Evolutionary conservation across 2,888 invertebrate species (phyloP).

Genomic region (Hirtodrosophila histrioides): DNA sequence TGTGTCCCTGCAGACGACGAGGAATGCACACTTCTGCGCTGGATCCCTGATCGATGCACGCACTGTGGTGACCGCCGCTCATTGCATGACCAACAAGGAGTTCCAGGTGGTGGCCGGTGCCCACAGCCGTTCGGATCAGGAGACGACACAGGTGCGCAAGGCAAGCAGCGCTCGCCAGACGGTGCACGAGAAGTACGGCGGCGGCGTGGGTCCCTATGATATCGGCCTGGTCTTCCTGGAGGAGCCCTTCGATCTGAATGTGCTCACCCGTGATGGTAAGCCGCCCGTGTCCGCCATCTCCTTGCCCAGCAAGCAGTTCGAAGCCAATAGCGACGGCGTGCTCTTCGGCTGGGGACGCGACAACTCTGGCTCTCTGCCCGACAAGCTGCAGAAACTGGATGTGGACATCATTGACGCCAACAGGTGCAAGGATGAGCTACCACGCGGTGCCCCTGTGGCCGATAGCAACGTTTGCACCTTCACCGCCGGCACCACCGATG

Average conservation of each 20-base stretch:
- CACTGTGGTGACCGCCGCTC: conserved; percentile 83
- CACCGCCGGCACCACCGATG: conserved; percentile 76
- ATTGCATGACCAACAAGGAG: conserved; percentile 65
- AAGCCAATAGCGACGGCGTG: conserved; percentile 46
- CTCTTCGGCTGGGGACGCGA: conserved; percentile 81
- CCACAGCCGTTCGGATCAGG: conserved; percentile 70
- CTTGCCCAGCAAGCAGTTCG: conserved; percentile 58
- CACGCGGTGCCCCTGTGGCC: conserved; percentile 50
- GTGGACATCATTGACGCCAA: conserved; percentile 61
- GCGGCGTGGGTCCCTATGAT: conserved; percentile 85
- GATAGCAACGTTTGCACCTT: conserved; percentile 73
- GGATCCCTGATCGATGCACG: conserved; percentile 81
- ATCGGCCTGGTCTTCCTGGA: conserved; percentile 85
- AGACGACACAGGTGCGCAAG: conserved; percentile 63
- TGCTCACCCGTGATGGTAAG: conserved; percentile 58
- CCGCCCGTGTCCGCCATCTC: conserved; percentile 60
- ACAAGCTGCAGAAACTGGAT: conserved; percentile 71
- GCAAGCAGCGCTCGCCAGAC: conserved; percentile 57
- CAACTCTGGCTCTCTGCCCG: conserved; percentile 63
- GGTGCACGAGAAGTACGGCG: conserved; percentile 80
- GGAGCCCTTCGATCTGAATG: conserved; percentile 72
- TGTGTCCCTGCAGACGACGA: conserved; percentile 77
- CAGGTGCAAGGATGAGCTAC: conserved; percentile 61
- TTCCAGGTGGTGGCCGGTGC: conserved; percentile 83
- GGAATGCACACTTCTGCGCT: conserved; percentile 81